These are phyloP conservation scores for Holacanthus passer DNA, from an alignment of 2,113 vertebrate genomes.

Conservation along the genomic window DNA sequence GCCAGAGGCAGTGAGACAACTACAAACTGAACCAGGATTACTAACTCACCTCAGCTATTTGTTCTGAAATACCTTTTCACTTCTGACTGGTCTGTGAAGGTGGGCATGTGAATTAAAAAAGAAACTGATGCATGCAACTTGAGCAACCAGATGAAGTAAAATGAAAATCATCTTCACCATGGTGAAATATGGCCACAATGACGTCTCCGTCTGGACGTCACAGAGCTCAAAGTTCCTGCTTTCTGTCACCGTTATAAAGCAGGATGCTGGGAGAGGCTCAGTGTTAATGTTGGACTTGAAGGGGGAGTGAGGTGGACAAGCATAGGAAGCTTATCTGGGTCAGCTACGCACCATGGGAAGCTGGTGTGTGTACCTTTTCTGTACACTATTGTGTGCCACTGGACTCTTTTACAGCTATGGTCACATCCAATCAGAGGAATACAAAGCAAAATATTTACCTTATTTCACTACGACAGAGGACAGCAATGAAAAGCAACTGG, in stretches of 20 bases:
- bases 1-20: conserved; percentile 17
- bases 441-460: conserved; percentile 61
- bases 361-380: conserved; percentile 51
- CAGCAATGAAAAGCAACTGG: conserved; percentile 73
- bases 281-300: conserved; percentile 33
- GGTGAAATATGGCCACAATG: conserved; percentile 6
- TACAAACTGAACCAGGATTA: background rate
- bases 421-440: conserved; percentile 54
- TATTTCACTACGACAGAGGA: conserved; percentile 63
- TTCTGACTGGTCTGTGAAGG: background rate
- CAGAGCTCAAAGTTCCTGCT: conserved; percentile 57
- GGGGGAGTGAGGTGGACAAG: conserved; percentile 33
- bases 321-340: conserved; percentile 75
- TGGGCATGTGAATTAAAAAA: background rate
- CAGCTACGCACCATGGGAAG: conserved; percentile 64
- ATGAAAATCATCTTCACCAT: background rate
- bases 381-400: conserved; percentile 56
- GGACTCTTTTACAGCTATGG: conserved; percentile 42
- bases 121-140: background rate
- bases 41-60: background rate
- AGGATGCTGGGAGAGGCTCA: conserved; percentile 52
- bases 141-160: background rate
- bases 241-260: conserved; percentile 61
- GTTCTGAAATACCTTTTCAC: background rate
- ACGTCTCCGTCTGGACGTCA: conserved; percentile 54